Conservation (phyloP, 30 jellyfish, hydroid and myxozoan genomes). For the Phacellophora camtschatica region DNA sequence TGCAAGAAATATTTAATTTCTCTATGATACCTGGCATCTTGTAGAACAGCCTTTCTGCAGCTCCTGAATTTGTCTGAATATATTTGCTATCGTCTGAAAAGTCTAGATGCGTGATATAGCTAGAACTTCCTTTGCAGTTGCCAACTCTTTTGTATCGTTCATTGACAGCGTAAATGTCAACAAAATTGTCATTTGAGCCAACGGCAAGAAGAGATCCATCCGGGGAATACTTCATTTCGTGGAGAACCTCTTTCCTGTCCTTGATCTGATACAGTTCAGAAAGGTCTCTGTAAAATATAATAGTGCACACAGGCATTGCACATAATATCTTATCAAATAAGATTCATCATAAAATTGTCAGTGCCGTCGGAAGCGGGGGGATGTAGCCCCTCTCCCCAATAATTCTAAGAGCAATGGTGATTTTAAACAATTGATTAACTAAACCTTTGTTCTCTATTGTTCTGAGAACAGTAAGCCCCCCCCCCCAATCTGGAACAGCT, state of each 20-base stretch:
- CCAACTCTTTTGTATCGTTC: constrained; percentile 95
- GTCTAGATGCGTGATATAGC: constrained; percentile 93
- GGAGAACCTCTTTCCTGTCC: constrained; percentile 94
- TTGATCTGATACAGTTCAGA: constrained; percentile 83
- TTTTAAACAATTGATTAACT: no score
- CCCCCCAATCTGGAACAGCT: no score
- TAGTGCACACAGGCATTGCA: no score
- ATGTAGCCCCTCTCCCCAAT: no score
- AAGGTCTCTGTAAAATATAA: constrained; percentile 78
- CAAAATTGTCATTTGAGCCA: constrained; percentile 91
- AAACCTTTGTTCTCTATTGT: no score
- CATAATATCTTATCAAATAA: no score
- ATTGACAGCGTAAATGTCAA: constrained; percentile 87
- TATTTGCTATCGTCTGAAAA: constrained; percentile 93
- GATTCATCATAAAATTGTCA: no score
- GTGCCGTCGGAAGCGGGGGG: no score
- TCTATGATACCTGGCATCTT: constrained; percentile 76
- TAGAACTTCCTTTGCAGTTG: constrained; percentile 93
- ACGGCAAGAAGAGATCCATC: constrained; percentile 93
- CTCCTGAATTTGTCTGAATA: constrained; percentile 95
- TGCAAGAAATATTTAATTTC: no score
- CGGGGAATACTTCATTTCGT: constrained; percentile 93
- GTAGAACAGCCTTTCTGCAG: constrained; percentile 89
- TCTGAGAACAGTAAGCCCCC: no score
- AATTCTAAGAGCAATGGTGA: no score